Conservation (phyloP, 2,113 vertebrate species). For the Calidris pygmaea region DNA sequence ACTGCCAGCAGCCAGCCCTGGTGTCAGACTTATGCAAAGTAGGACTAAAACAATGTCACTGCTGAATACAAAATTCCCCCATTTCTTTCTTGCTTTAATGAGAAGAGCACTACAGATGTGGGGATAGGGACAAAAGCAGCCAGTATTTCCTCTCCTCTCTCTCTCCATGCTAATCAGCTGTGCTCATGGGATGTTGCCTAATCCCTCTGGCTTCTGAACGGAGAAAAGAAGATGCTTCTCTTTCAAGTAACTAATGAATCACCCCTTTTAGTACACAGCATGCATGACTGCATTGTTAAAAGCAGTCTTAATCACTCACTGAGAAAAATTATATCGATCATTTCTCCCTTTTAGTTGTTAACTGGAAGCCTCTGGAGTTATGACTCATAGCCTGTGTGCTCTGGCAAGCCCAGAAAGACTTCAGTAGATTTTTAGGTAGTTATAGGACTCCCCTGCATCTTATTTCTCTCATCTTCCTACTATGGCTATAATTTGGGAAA, state of each 20-base stretch:
- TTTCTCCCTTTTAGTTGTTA: conserved; percentile 26
- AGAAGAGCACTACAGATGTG: conserved; percentile 17
- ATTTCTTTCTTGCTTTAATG: not conserved
- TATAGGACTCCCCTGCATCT: not conserved
- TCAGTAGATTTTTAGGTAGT: not conserved
- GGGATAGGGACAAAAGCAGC: conserved; percentile 24
- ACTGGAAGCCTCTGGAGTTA: not conserved
- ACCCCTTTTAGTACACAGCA: conserved; percentile 38
- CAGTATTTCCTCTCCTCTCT: conserved; percentile 1
- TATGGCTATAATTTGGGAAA: not conserved
- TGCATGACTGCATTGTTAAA: conserved; percentile 47
- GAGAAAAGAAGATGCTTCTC: conserved; percentile 2
- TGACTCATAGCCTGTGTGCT: conserved; percentile 28
- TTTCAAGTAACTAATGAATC: conserved; percentile 42
- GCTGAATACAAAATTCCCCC: not conserved
- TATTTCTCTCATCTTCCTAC: not conserved
- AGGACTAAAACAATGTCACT: not conserved
- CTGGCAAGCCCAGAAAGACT: not conserved
- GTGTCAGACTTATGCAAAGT: not conserved
- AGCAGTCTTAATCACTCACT: conserved; percentile 48
- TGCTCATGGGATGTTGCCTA: not conserved
- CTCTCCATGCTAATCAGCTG: not conserved
- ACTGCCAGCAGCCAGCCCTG: not conserved
- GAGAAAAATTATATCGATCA: conserved; percentile 31
- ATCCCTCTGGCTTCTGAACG: conserved; percentile 21